These are phyloP conservation scores for Ptychoptera contaminata DNA, from an alignment of 2,888 invertebrate genomes.

Conservation along the genomic window DNA sequence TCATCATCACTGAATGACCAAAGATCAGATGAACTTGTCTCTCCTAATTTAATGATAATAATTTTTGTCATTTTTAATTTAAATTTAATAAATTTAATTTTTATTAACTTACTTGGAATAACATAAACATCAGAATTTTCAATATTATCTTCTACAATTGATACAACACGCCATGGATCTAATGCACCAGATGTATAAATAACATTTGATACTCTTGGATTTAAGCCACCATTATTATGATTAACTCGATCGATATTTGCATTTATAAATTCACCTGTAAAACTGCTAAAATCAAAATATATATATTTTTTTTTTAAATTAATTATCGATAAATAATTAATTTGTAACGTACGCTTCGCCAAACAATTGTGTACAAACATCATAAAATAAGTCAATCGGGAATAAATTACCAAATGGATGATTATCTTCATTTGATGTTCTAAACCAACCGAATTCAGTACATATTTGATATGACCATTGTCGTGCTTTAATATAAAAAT, in stretches of 20 bases:
- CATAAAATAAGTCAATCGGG: slow-evolving; percentile 32
- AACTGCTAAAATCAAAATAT: too few relatives aligned
- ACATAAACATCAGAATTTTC: too few relatives aligned
- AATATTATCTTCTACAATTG: too few relatives aligned
- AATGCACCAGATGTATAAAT: slow-evolving; percentile 32
- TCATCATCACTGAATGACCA: too few relatives aligned
- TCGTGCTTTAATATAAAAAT: slow-evolving; percentile 41
- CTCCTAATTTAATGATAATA: too few relatives aligned
- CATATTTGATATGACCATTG: slow-evolving; percentile 67
- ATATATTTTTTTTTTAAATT: too few relatives aligned
- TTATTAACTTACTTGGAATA: too few relatives aligned
- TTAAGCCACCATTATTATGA: slow-evolving; percentile 19
- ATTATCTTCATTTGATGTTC: slow-evolving; percentile 40
- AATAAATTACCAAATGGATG: slow-evolving; percentile 41
- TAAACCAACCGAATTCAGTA: slow-evolving; percentile 63
- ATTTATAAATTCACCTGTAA: too few relatives aligned
- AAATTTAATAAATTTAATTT: too few relatives aligned
- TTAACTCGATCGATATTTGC: too few relatives aligned
- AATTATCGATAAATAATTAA: slow-evolving; percentile 16
- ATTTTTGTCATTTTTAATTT: too few relatives aligned
- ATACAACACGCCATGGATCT: slow-evolving; percentile 31
- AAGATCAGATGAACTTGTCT: too few relatives aligned
- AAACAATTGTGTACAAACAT: slow-evolving; percentile 20
- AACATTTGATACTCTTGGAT: slow-evolving; percentile 27
- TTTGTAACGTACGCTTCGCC: slow-evolving; percentile 17